These are phyloP conservation scores for Rugalucina vietnamica DNA, from an alignment of 2,888 invertebrate species.

Conservation along the genomic window DNA sequence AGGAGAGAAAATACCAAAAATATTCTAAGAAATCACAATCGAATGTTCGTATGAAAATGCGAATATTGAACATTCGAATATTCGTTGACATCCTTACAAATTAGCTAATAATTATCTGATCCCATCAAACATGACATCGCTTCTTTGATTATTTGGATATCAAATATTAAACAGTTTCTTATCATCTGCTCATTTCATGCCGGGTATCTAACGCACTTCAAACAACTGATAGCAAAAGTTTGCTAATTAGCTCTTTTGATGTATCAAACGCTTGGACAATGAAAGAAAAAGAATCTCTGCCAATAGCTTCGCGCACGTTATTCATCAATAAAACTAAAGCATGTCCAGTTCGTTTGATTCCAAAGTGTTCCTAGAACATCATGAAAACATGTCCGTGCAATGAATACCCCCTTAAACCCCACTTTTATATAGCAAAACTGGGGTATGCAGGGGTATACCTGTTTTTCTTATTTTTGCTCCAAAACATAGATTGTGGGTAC, in stretches of 20 bases:
- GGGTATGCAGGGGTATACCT: too few species aligned
- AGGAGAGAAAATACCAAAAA: too few species aligned
- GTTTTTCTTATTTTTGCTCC: too few species aligned
- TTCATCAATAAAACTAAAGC: neutral
- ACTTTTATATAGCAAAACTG: too few species aligned
- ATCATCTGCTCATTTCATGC: neutral
- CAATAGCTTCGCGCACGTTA: neutral
- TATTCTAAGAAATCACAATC: too few species aligned
- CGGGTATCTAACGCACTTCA: neutral
- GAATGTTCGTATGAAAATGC: too few species aligned
- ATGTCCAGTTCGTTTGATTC: neutral
- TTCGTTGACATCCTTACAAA: too few species aligned
- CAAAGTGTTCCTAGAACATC: too few species aligned
- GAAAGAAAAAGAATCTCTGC: neutral
- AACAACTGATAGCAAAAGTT: neutral
- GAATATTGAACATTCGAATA: too few species aligned
- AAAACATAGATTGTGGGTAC: too few species aligned
- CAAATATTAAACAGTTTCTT: neutral
- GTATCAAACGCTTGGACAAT: constrained; percentile 6
- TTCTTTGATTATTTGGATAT: neutral
- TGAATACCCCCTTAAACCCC: too few species aligned
- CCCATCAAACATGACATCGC: neutral
- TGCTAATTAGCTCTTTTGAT: constrained; percentile 7
- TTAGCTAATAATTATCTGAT: neutral
- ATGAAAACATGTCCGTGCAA: too few species aligned